Evolutionary conservation across 1,140 invertebrate species (phyloP), one percentile per base, ranked within the genome.

Genomic region (Eupristina koningsbergeri): DNA sequence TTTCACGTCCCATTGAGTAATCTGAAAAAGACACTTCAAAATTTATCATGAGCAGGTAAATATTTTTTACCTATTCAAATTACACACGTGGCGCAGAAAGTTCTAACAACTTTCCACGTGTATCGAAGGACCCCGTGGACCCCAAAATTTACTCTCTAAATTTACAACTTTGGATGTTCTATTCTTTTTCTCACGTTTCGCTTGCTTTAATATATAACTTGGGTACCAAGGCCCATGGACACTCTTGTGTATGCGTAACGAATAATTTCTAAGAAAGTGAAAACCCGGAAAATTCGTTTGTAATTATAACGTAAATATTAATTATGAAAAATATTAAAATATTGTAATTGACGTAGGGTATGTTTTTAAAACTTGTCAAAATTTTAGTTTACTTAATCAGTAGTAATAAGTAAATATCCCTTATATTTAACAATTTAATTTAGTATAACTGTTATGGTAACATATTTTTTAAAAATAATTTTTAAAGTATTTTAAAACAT

Each of bases 221-320:
- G 39, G 45, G 13, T 69, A 29, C 31, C n/a, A 39, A 26, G 34
- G 64, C 47, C 11, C 76, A 39, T 61, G n/a, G 53, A n/a, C 34
- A 13, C 36, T 13, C n/a, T 11, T 5, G 13, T 8, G 47, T 47
- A 17, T 5, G 13, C 17, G 47, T 47, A 39, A 53, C 41, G 41
- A 80, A 69, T 71, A 80, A 67, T 64, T 71, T 71, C 77, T 26
- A 31, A 39, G 78, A 80, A 80, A 80, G 78, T 47, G 47, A 80
- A 80, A 80, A 80, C 22, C 61, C 58, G 36, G 26, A 41, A 39
- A 63, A 22, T 15, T 29, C 7, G 1, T 36, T 67, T 67, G 22
- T 67, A 36, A 31, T 36, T 19, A 67, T 36, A 8, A 22, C 26
- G 53, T 58, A 58, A 19, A 26, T 17, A 5, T 67, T 19, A 36